Conservation (phyloP, 2,888 invertebrate species). For the Melitaea athalia region DNA sequence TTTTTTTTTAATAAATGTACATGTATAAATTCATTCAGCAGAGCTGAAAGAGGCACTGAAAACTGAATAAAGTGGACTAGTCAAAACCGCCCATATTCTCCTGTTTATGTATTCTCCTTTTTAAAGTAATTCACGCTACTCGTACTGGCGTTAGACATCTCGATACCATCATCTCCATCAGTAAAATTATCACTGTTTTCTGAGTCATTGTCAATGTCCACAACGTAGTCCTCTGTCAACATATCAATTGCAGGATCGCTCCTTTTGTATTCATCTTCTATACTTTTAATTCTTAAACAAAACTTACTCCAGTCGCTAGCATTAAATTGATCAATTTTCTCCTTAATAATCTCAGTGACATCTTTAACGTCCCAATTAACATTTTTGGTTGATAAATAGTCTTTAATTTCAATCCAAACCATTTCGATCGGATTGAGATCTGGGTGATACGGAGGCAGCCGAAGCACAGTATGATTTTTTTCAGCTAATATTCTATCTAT, state of each 20-base stretch:
- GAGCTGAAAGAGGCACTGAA: too few relatives aligned
- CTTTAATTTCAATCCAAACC: neutral
- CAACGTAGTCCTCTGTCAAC: conserved; percentile 33
- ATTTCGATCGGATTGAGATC: conserved; percentile 11
- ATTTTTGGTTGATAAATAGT: conserved; percentile 19
- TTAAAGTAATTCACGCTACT: too few relatives aligned
- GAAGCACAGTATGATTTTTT: conserved; percentile 18
- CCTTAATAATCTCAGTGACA: conserved; percentile 17
- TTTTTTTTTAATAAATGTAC: too few relatives aligned
- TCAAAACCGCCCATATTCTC: too few relatives aligned
- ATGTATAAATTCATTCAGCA: too few relatives aligned
- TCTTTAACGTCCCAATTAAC: conserved; percentile 25
- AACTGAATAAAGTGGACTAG: too few relatives aligned
- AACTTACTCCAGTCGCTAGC: conserved; percentile 27
- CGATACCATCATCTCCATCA: conserved; percentile 13
- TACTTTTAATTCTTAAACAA: conserved; percentile 33
- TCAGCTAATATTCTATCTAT: conserved; percentile 19
- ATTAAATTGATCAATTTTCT: conserved; percentile 29
- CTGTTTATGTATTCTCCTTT: too few relatives aligned
- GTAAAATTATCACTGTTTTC: conserved; percentile 7
- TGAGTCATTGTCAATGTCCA: conserved; percentile 24
- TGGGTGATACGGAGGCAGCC: conserved; percentile 17
- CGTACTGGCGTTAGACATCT: too few relatives aligned
- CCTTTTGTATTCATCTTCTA: conserved; percentile 33
- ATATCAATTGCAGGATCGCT: conserved; percentile 36